Evolutionary conservation across 1,140 invertebrate genomes (phyloP), one percentile per base, ranked within the genome.

Genomic region (Pachyrhynchus sulphureomaculatus): DNA sequence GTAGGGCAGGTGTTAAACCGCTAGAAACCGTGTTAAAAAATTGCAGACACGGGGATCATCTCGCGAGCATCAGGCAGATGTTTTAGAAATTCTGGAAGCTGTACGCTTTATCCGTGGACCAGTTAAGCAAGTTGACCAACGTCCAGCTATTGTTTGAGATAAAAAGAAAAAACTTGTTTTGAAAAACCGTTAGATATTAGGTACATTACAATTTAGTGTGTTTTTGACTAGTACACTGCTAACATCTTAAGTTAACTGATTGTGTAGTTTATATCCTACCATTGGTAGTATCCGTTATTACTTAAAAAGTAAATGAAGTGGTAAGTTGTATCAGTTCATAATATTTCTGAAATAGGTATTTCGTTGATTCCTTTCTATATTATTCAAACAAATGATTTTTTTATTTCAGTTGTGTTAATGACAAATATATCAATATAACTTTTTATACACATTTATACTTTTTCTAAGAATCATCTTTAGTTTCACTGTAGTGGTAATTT

Each of bases 61-160:
- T 41, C 45, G 37, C 45, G 33, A 20, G 13, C 44, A 49, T 56
- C 33, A 55, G 51, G 58, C 70, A 70, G 70, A 69, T 70, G 70
- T 65, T 53, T 63, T 47, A 36, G 29, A 56, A 41, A 5, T 41
- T 54, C 20, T 42, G 18, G 65, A 65, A 64, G 66, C 70, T 66
- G 68, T 45, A 58, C 60, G 66, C 70, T 66, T 66, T 45, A 58
- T 60, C 58, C 58, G 62, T 72, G 70, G 70, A 72, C 68, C 70
- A 67, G 70, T 72, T 62, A 47, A 36, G 36, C 65, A 17, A 53
- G 48, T 57, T 72, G 70, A 72, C 70, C 70, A 69, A 49, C 70
- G 68, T 72, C 70, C 70, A 72, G 48, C 62, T 26, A 42, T 55
- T 55, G 52, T 55, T 17, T 12, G 12, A 24, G 48, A 36, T 67